These are phyloP conservation scores for Pantelozetes paolii DNA, from an alignment of 2,888 invertebrate species.

Conservation along the genomic window DNA sequence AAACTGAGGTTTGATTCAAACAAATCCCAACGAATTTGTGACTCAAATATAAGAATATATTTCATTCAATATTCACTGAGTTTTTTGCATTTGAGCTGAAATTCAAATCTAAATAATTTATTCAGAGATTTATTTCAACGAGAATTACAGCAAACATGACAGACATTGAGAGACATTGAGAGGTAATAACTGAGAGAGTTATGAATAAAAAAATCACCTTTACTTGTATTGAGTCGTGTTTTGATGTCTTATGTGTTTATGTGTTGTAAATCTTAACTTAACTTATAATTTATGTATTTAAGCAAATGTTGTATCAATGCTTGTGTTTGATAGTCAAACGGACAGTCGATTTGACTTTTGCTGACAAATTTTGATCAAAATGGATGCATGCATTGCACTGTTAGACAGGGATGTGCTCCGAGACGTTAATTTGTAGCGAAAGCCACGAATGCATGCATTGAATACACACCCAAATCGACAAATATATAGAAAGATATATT, in stretches of 20 bases:
- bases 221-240: constrained; percentile 15
- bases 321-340: constrained; percentile 4
- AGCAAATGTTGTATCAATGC: constrained; percentile 7
- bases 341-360: constrained; percentile 25
- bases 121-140: not conserved
- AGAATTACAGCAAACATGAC: not conserved
- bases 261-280: constrained; percentile 12
- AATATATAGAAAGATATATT: constrained; percentile 13
- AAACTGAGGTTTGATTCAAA: not conserved
- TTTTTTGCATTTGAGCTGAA: not conserved
- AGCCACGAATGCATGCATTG: not conserved
- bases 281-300: constrained; percentile 36
- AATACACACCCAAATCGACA: constrained; percentile 26
- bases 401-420: not conserved
- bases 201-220: not conserved
- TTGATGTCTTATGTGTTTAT: not conserved
- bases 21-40: constrained; percentile 13
- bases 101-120: constrained; percentile 24
- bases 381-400: constrained; percentile 3
- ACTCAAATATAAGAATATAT: not conserved
- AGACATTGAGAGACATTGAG: not conserved
- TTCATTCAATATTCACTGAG: constrained; percentile 6
- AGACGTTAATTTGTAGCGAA: constrained; percentile 10
- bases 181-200: not conserved
- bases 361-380: constrained; percentile 34